Percentiles rank a stretch among this genome's conserved stretches.
Evolutionary conservation across 2,113 vertebrate genomes (phyloP).

Genomic region (Hystrix cristata): DNA sequence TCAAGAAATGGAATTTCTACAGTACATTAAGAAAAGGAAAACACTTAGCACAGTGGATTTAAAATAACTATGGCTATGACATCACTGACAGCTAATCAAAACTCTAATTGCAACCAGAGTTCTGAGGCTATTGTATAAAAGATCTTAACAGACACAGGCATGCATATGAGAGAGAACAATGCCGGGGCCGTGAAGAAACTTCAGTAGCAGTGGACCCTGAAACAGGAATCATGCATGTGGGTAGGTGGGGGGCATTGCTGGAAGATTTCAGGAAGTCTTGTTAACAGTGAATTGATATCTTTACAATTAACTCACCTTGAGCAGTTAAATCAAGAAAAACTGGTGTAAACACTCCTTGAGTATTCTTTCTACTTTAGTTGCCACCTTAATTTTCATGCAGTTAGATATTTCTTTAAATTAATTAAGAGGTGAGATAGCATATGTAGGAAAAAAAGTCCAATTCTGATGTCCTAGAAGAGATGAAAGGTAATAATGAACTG

Average conservation of each 20-base stretch:
- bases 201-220: constrained; percentile 68
- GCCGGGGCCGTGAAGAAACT: constrained; percentile 11
- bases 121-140: constrained; percentile 81
- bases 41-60: constrained; percentile 88
- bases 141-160: constrained; percentile 72
- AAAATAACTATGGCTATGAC: constrained; percentile 87
- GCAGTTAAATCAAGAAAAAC: neutral
- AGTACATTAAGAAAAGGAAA: constrained; percentile 87
- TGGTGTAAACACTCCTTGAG: neutral
- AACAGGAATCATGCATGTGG: neutral
- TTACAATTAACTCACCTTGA: neutral
- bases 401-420: constrained; percentile 74
- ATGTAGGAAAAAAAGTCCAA: neutral
- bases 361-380: constrained; percentile 37
- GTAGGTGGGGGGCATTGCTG: neutral
- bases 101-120: constrained; percentile 85
- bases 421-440: constrained; percentile 53
- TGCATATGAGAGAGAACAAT: constrained; percentile 59
- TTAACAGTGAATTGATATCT: constrained; percentile 47
- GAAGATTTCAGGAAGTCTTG: constrained; percentile 59
- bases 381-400: neutral
- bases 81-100: constrained; percentile 89
- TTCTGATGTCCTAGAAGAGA: constrained; percentile 64
- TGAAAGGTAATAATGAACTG: constrained; percentile 73
- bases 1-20: constrained; percentile 89